Percentiles rank a stretch among this genome's conserved stretches.
phyloP scores from a whole-genome alignment of 2,888 invertebrate genomes.

The Tholera decimalis region DNA sequence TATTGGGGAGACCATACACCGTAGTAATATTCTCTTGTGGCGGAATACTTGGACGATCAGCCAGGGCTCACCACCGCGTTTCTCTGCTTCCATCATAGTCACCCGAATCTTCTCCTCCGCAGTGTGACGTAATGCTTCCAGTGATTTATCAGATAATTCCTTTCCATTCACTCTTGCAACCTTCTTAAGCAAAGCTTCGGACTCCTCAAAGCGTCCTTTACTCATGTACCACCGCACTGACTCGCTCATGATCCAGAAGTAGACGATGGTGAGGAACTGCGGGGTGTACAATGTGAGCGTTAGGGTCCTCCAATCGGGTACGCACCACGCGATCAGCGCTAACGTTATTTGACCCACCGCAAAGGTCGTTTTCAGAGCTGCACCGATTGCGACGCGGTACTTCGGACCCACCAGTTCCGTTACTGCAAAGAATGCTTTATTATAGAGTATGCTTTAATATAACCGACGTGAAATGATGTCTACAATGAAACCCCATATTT shows the following conservation, averaged over 20 bases:
- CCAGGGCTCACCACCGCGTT: conserved; percentile 70
- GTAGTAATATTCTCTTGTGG: conserved; percentile 70
- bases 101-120: conserved; percentile 71
- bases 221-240: conserved; percentile 95
- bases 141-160: conserved; percentile 74
- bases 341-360: conserved; percentile 93
- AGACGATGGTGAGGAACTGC: conserved; percentile 92
- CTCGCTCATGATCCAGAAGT: conserved; percentile 93
- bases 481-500: too few relatives aligned
- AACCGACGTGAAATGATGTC: too few relatives aligned
- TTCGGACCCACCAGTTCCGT: conserved; percentile 94
- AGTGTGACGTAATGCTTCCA: conserved; percentile 70
- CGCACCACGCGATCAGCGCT: conserved; percentile 93
- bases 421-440: conserved; percentile 86
- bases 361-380: conserved; percentile 93
- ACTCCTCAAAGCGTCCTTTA: conserved; percentile 92
- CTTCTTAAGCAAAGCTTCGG: conserved; percentile 91
- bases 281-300: conserved; percentile 93
- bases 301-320: conserved; percentile 93
- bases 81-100: conserved; percentile 34
- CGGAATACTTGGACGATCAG: conserved; percentile 74
- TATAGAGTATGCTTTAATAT: too few relatives aligned
- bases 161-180: conserved; percentile 92
- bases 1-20: conserved; percentile 80
- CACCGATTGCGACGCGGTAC: conserved; percentile 93